Conservation (phyloP, 2,113 vertebrate genomes). For the Philantomba maxwellii region DNA sequence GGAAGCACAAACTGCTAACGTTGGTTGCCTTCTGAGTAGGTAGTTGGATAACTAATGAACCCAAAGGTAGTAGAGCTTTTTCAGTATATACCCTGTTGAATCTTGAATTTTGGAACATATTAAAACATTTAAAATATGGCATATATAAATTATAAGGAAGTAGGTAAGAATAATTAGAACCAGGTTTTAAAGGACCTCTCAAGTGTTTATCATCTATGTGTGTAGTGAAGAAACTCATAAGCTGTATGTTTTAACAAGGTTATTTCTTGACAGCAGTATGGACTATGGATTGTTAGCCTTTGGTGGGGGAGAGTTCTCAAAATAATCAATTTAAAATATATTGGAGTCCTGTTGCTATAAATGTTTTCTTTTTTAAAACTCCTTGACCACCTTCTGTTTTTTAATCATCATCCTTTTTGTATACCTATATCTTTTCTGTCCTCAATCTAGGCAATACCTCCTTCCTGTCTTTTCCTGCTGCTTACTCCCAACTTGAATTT, state of each 20-base stretch:
- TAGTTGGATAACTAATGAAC: neutral
- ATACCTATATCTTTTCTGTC: neutral
- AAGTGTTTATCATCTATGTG: neutral
- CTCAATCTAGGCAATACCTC: neutral
- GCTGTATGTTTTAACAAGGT: neutral
- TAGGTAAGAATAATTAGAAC: neutral
- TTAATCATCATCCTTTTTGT: neutral
- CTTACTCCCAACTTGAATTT: neutral
- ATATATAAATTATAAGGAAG: neutral
- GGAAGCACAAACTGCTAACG: neutral
- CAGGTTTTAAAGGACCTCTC: neutral
- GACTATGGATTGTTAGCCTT: neutral
- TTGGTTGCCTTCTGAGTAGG: neutral
- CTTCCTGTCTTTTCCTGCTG: neutral
- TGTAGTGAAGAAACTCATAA: neutral
- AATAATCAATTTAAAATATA: neutral
- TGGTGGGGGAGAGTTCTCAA: neutral
- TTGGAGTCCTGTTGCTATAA: neutral
- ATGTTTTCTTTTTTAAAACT: neutral
- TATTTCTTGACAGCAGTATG: neutral
- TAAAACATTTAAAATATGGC: conserved; percentile 2
- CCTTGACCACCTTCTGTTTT: neutral
- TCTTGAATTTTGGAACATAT: conserved; percentile 18
- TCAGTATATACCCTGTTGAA: neutral
- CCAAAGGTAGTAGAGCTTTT: neutral